Evolutionary conservation across 35 echinoderm and acorn worm species (phyloP), one percentile per base, ranked within the genome.

Genomic region (Strongylocentrotus purpuratus): DNA sequence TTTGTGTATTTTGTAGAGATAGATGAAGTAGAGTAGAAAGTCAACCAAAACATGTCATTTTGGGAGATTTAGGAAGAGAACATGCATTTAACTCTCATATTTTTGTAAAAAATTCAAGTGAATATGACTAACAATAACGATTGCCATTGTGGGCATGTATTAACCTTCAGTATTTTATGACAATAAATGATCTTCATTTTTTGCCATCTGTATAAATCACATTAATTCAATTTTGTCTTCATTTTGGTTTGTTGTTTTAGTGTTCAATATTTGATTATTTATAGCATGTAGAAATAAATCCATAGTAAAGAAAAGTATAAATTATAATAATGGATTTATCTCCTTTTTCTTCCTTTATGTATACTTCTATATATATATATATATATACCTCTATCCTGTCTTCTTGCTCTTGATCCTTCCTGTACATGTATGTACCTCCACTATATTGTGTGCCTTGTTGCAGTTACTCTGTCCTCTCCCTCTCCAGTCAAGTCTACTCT

Each of bases 101-200:
- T 78, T 78, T 78, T 78, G 61, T 70, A 78, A 22, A 78, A 78
- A 28, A 22, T 28, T 78, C 20, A 28, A 28, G 25, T 78, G 22
- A 78, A n/a, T n/a, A 18, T 78, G 20, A 78, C 65, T 78, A 78
- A n/a, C 25, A n/a, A 78, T 14, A 78, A 78, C 28, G 25, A 78
- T 78, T 78, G 65, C 28, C 65, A 22, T 28, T 78, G 20, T 78
- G 65, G 65, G 65, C 65, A 78, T 78, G 28, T 78, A 78, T 78
- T 78, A 78, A 78, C 65, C 65, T 78, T 78, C 65, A 78, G 28
- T 78, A 78, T 78, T 78, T 78, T n/a, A 78, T 78, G 65, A 78
- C 20, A 78, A 78, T 22, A 78, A 78, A 78, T 78, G 65, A 78
- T n/a, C 65, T 78, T 55, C 15, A 15, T 78, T 78, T 22, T 78